Base-by-base conservation (phyloP, 1,140 invertebrate genomes). In the Archivesica marissinica region DNA sequence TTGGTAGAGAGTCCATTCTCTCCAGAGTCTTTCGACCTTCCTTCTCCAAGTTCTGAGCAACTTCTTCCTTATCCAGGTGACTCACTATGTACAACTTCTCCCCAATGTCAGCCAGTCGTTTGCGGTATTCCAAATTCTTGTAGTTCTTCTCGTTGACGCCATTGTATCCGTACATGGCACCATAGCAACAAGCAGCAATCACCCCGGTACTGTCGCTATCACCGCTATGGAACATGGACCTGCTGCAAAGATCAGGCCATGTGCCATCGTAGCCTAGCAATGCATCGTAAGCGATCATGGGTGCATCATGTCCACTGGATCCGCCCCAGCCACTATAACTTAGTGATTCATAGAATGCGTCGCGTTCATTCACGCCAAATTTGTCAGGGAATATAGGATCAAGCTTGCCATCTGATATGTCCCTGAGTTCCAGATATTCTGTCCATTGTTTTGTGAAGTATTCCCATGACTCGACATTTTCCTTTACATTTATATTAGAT, bases 221-320 rank as follows among this genome's bases (percentile, higher is more conserved):
- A 2, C 93, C 93, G 13, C 85, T 85, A 86, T 94, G 93, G 68
- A 94, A 91, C 88, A 93, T 91, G 28, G 87, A 86, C 75, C 91
- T 89, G 23, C 88, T 90, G 64, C 91, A 92, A 2, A 94, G 79
- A 68, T 94, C 90, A 11, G 83, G 59, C 93, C 93, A 94, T 50
- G 87, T 77, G 15, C 86, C 75, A n/a, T 85, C 86, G 28, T 89
- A 86, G 17, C 83, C 86, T 23, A 94, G 86, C n/a, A 92, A 61
- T 20, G 92, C 92, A 89, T 94, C 92, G 89, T 93, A 93, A 85
- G 93, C 93, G 74, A 94, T 94, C 89, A 94, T 92, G 13, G 92
- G 90, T 25, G 93, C 92, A 85, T 94, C 93, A 86, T 93, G 92
- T 6, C 93, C 93, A 80, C 90, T 92, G 23, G 92, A 72, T 52